These are phyloP conservation scores for Xanthorhoe designata DNA, from an alignment of 2,888 invertebrate species.

Conservation along the genomic window DNA sequence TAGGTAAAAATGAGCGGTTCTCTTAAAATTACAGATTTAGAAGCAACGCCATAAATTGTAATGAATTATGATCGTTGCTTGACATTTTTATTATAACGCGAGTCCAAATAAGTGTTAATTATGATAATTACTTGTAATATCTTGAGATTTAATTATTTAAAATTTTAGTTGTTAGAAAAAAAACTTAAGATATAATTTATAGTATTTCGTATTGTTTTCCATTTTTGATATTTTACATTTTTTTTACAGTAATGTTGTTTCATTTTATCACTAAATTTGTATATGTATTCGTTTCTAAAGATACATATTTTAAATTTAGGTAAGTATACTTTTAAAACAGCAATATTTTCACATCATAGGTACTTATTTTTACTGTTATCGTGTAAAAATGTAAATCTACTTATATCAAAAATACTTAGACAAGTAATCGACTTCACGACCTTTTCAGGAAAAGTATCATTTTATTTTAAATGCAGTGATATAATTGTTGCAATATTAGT, in stretches of 20 bases:
- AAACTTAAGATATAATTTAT: slow-evolving; percentile 9
- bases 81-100: slow-evolving; percentile 43
- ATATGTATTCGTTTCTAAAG: slow-evolving; percentile 59
- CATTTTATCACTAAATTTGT: slow-evolving; percentile 60
- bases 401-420: slow-evolving; percentile 42
- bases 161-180: slow-evolving; percentile 16
- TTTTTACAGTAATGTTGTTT: slow-evolving; percentile 17
- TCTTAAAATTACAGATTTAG: slow-evolving; percentile 17
- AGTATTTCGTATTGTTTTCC: slow-evolving; percentile 18
- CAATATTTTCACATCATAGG: slow-evolving; percentile 46
- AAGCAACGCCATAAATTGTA: slow-evolving; percentile 62
- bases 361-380: slow-evolving; percentile 61
- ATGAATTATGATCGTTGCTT: slow-evolving; percentile 53
- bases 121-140: slow-evolving; percentile 37
- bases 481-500: slow-evolving; percentile 83
- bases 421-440: slow-evolving; percentile 40
- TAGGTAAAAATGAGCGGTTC: background rate
- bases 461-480: slow-evolving; percentile 73
- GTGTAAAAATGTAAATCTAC: slow-evolving; percentile 75
- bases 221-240: slow-evolving; percentile 29
- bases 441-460: slow-evolving; percentile 45
- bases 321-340: slow-evolving; percentile 38
- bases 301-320: slow-evolving; percentile 66
- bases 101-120: slow-evolving; percentile 47
- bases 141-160: slow-evolving; percentile 42